phyloP scores from a whole-genome alignment of 2,113 vertebrate species.

The Chlamydotis undulata region DNA sequence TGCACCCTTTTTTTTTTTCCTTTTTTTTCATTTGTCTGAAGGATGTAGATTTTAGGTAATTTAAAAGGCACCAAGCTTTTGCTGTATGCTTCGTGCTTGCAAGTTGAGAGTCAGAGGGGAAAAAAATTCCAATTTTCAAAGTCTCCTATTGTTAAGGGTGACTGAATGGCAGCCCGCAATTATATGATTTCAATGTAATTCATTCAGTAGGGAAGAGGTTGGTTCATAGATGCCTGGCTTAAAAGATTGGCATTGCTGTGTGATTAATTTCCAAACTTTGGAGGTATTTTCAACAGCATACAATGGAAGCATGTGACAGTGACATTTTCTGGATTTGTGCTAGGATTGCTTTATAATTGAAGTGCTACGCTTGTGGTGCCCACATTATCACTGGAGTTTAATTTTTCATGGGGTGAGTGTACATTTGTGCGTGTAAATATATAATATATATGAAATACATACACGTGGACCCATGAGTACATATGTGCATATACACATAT shows the following conservation, averaged over 20 bases:
- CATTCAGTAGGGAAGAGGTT: constrained; percentile 59
- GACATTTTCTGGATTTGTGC: constrained; percentile 64
- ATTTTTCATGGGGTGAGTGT: background rate
- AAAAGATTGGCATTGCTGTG: constrained; percentile 70
- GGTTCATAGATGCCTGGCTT: constrained; percentile 65
- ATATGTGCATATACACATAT: background rate
- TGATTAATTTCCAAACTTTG: constrained; percentile 69
- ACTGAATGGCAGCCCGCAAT: constrained; percentile 72
- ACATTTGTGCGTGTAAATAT: background rate
- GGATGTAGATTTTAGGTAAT: constrained; percentile 69
- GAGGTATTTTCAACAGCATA: constrained; percentile 65
- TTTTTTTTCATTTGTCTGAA: constrained; percentile 60
- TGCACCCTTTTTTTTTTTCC: constrained; percentile 5
- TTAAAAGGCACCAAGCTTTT: constrained; percentile 56
- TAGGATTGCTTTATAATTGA: constrained; percentile 65
- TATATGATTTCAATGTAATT: constrained; percentile 67
- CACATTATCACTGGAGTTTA: background rate
- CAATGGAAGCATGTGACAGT: constrained; percentile 40
- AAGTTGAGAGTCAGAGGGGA: constrained; percentile 59
- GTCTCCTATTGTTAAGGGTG: constrained; percentile 73
- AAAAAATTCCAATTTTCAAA: constrained; percentile 69
- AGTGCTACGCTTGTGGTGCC: constrained; percentile 27
- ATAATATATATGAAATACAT: background rate
- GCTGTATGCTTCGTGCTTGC: constrained; percentile 55
- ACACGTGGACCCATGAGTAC: background rate